These are phyloP conservation scores for Camponotus pennsylvanicus DNA, from an alignment of 1,140 invertebrate species.

Conservation along the genomic window DNA sequence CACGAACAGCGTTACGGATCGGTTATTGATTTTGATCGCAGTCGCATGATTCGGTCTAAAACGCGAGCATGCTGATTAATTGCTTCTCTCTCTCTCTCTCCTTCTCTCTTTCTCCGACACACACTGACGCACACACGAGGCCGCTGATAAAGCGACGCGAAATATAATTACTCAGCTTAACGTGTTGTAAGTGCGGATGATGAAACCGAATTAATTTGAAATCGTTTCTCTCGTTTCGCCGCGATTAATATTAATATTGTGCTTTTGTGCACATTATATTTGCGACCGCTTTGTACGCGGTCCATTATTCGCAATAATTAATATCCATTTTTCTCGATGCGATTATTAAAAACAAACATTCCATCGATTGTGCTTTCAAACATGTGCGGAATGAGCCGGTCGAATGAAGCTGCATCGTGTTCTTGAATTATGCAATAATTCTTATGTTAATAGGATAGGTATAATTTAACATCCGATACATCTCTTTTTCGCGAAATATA, in stretches of 20 bases:
- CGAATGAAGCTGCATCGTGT: neutral
- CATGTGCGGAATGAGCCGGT: neutral
- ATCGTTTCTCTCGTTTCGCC: slow-evolving; percentile 14
- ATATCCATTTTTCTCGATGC: slow-evolving; percentile 12
- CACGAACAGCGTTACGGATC: slow-evolving; percentile 52
- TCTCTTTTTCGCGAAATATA: neutral
- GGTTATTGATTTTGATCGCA: slow-evolving; percentile 58
- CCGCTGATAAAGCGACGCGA: slow-evolving; percentile 47
- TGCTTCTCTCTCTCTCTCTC: slow-evolving; percentile 5
- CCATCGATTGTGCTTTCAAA: neutral
- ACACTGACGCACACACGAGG: neutral
- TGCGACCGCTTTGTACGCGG: neutral
- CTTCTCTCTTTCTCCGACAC: too few species aligned
- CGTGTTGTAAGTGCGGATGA: slow-evolving; percentile 54
- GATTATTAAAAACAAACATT: neutral
- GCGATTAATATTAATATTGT: slow-evolving; percentile 38
- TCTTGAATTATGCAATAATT: neutral
- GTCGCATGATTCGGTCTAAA: slow-evolving; percentile 32
- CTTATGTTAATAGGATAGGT: neutral
- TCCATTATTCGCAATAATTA: slow-evolving; percentile 34
- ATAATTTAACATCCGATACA: neutral
- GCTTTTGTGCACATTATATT: slow-evolving; percentile 29
- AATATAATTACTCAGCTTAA: slow-evolving; percentile 57
- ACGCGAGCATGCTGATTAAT: slow-evolving; percentile 45
- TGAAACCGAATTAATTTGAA: slow-evolving; percentile 48